These are phyloP conservation scores for Hippoglossus stenolepis DNA, from an alignment of 2,113 vertebrate genomes.

Conservation along the genomic window DNA sequence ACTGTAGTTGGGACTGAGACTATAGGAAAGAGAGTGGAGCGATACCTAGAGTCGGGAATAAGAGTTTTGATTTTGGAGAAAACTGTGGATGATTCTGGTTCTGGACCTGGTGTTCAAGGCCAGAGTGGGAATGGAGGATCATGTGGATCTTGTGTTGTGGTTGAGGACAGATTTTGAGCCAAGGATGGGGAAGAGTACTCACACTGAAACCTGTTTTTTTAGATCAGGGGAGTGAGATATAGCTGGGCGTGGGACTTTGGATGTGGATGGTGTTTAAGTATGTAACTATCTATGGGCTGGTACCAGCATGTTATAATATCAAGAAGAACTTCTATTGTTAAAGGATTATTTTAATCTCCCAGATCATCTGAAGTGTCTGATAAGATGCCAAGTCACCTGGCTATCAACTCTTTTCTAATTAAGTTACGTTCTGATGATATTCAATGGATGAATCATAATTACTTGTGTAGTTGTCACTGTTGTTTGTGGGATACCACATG, in stretches of 20 bases:
- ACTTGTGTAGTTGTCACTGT: no score
- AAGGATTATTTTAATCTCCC: slow-evolving; percentile 7
- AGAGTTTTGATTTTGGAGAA: slow-evolving; percentile 47
- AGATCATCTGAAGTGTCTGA: slow-evolving; percentile 18
- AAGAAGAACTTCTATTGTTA: neutral
- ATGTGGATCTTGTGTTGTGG: no score
- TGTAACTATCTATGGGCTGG: no score
- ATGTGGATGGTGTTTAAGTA: neutral
- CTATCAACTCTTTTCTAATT: neutral
- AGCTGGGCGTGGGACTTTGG: neutral
- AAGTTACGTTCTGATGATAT: neutral
- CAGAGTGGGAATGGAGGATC: no score
- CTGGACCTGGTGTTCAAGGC: no score
- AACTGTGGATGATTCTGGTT: no score
- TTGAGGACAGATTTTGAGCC: neutral
- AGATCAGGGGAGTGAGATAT: neutral
- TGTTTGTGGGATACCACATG: no score
- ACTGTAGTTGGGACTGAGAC: slow-evolving; percentile 60
- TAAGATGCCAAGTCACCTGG: slow-evolving; percentile 4
- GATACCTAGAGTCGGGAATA: neutral
- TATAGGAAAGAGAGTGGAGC: slow-evolving; percentile 68
- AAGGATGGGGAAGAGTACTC: neutral
- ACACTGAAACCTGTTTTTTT: neutral
- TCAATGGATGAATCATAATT: neutral
- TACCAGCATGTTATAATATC: neutral